Conservation (phyloP, 1,140 invertebrate genomes). For the Drosophila obscura region DNA sequence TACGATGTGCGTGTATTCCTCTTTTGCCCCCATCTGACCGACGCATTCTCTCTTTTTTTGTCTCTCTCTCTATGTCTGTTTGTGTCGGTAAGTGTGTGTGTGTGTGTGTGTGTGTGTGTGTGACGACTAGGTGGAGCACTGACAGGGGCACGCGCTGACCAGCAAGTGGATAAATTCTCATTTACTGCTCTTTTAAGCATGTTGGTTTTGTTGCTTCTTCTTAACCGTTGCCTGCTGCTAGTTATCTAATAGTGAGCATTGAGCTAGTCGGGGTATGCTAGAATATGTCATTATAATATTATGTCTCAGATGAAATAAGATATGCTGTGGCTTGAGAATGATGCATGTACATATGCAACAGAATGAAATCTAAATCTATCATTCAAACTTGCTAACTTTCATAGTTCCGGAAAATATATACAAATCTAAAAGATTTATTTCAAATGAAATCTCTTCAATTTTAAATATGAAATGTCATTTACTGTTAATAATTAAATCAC, state of each 20-base stretch:
- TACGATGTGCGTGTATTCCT: conserved; percentile 78
- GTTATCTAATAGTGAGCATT: conserved; percentile 9
- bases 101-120: too few species aligned
- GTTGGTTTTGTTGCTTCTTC: conserved; percentile 69
- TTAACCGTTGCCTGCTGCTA: conserved; percentile 46
- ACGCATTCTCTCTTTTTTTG: conserved; percentile 4
- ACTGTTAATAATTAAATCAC: too few species aligned
- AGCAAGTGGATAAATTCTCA: conserved; percentile 83
- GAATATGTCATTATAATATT: background rate
- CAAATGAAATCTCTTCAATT: too few species aligned
- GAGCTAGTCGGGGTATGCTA: background rate
- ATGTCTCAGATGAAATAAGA: background rate
- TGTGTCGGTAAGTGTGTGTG: conserved; percentile 9
- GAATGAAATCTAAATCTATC: too few species aligned
- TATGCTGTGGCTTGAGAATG: background rate
- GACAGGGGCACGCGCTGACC: conserved; percentile 44
- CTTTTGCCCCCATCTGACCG: conserved; percentile 9
- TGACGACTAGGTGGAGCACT: background rate
- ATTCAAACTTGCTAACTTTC: too few species aligned
- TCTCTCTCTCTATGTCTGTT: conserved; percentile 13
- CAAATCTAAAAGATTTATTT: too few species aligned
- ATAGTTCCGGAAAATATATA: too few species aligned
- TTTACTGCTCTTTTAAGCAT: conserved; percentile 83
- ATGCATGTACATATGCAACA: too few species aligned
- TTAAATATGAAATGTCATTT: too few species aligned